phyloP scores from a whole-genome alignment of 1,140 invertebrate genomes.

The Micrasema minimum region DNA sequence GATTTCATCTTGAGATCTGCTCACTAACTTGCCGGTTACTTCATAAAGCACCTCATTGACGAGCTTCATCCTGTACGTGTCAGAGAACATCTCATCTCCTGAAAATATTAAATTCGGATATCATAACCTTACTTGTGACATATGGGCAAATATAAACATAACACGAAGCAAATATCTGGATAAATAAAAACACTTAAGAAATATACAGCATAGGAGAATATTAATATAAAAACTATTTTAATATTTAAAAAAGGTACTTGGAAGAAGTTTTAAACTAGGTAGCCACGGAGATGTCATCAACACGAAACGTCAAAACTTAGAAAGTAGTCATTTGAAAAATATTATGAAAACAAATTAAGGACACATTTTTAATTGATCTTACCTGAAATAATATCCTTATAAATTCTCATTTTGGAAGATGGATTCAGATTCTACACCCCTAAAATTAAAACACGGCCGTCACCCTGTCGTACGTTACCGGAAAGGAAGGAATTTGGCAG shows the following conservation, averaged over 20 bases:
- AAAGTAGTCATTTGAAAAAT: conserved; percentile 12
- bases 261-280: neutral
- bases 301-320: conserved; percentile 40
- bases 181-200: conserved; percentile 13
- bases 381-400: conserved; percentile 95
- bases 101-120: conserved; percentile 59
- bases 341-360: conserved; percentile 19
- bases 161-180: neutral
- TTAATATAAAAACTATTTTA: neutral
- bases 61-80: conserved; percentile 94
- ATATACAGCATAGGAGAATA: neutral
- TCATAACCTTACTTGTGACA: conserved; percentile 24
- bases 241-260: neutral
- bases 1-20: conserved; percentile 82
- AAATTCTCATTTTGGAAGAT: conserved; percentile 92
- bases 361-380: conserved; percentile 56
- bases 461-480: conserved; percentile 70
- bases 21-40: conserved; percentile 89
- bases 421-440: conserved; percentile 72
- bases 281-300: conserved; percentile 40
- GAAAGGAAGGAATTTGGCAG: conserved; percentile 60
- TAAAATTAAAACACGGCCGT: conserved; percentile 72
- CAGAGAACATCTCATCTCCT: conserved; percentile 98
- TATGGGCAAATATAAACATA: conserved; percentile 29
- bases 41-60: conserved; percentile 95